These are phyloP conservation scores for Amphiduros pacificus DNA, from an alignment of 2,888 invertebrate species.

Conservation along the genomic window DNA sequence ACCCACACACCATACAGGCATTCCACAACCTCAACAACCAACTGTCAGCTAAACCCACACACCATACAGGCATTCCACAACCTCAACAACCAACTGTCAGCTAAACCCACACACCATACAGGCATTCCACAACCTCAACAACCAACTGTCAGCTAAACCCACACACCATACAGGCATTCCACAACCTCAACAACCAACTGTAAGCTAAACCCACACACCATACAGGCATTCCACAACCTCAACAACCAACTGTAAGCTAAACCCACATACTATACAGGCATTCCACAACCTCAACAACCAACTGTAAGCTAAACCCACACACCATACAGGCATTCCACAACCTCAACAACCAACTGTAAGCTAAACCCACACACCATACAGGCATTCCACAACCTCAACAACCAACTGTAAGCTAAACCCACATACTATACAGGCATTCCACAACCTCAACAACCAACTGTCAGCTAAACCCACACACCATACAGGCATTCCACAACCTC, in stretches of 20 bases:
- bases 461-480: too few relatives aligned
- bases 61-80: not conserved
- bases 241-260: not conserved
- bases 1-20: not conserved
- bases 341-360: not conserved
- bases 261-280: not conserved
- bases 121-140: not conserved
- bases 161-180: not conserved
- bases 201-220: too few relatives aligned
- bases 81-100: not conserved
- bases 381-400: not conserved
- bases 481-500: not conserved
- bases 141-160: too few relatives aligned
- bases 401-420: too few relatives aligned
- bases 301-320: too few relatives aligned
- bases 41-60: too few relatives aligned
- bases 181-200: not conserved
- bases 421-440: not conserved
- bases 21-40: not conserved
- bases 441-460: not conserved
- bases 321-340: not conserved
- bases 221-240: not conserved
- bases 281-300: not conserved
- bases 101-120: too few relatives aligned
- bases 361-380: too few relatives aligned